Percentiles rank a stretch among this genome's conserved stretches.
These are phyloP conservation scores for Phenganax subtilis DNA, from an alignment of 92 coral and sea anemone genomes.

Conservation along the genomic window DNA sequence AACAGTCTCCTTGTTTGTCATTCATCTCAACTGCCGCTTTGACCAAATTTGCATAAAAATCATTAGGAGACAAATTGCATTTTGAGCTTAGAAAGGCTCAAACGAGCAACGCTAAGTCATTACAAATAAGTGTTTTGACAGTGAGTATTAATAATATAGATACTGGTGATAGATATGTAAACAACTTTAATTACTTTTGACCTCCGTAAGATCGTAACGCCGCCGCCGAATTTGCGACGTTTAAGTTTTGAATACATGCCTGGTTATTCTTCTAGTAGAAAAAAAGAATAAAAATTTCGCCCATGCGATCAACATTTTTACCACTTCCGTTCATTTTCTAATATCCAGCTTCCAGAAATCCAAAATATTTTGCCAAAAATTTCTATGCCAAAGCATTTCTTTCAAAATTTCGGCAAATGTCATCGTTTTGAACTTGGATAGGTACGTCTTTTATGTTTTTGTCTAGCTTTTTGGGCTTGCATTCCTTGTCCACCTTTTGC, in stretches of 20 bases:
- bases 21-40: background rate
- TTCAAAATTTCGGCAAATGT: too few species aligned
- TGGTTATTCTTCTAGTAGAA: too few species aligned
- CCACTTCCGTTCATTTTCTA: too few species aligned
- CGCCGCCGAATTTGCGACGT: too few species aligned
- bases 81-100: background rate
- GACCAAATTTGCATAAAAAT: background rate
- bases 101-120: background rate
- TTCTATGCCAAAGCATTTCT: too few species aligned
- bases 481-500: conserved; percentile 60
- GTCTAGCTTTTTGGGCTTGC: conserved; percentile 14
- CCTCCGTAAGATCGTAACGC: too few species aligned
- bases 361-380: too few species aligned
- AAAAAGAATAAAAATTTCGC: too few species aligned
- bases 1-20: background rate
- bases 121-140: background rate
- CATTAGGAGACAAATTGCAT: background rate
- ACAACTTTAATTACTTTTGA: background rate
- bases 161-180: background rate
- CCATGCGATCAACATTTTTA: too few species aligned
- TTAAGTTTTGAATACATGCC: too few species aligned
- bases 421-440: conserved; percentile 3
- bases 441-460: conserved; percentile 14
- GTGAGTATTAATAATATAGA: background rate
- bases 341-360: too few species aligned